Base-by-base conservation (phyloP, 2,797 vertebrate genomes). In the Rhabdophis nuchalis region DNA sequence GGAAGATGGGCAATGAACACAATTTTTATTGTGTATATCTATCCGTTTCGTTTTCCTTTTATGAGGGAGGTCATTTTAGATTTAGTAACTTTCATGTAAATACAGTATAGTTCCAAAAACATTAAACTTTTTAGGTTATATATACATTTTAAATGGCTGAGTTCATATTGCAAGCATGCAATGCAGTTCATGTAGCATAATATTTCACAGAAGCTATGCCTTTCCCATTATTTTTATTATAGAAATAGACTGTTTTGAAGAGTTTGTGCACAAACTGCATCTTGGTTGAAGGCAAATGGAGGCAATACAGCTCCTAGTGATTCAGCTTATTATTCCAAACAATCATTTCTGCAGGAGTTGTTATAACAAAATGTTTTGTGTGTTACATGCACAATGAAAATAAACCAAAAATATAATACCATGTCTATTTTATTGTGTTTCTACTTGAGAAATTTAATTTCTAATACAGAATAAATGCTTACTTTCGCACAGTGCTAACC, bases 361-460 rank as follows among this genome's bases (percentile, higher is more conserved):
- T 61, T 9, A 29, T 16, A 61, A 50, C 13, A n/a, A 87, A 32
- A 56, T 11, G 2, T 5, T 68, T 93, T 91, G 90, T 20, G 82
- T 10, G 64, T 6, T 77, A 41, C 85, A 56, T 82, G 93, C 91
- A 90, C 27, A 87, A 46, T 68, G 50, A 11, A 54, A 60, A 0
- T 0, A 53, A 50, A 2, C 13, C 57, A 85, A 94, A 92, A 23
- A 77, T 13, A 85, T 87, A 13, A 16, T 61, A 91, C 68, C 58
- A 54, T 20, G 89, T 29, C 1, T 82, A 36, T 53, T 77, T 36
- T 77, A 93, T 58, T 25, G 92, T 93, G 57, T 41, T 89, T 32
- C 53, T 93, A 77, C 90, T 85, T 92, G 93, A 32, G 25, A 89
- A 93, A 52, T 20, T 86, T 27, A 91, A 88, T 91, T 87, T 93